A percentile compares a stretch with the other conserved stretches of the same genome.
Evolutionary conservation across 1,140 invertebrate species (phyloP).

Genomic region (Chlorops oryzae): DNA sequence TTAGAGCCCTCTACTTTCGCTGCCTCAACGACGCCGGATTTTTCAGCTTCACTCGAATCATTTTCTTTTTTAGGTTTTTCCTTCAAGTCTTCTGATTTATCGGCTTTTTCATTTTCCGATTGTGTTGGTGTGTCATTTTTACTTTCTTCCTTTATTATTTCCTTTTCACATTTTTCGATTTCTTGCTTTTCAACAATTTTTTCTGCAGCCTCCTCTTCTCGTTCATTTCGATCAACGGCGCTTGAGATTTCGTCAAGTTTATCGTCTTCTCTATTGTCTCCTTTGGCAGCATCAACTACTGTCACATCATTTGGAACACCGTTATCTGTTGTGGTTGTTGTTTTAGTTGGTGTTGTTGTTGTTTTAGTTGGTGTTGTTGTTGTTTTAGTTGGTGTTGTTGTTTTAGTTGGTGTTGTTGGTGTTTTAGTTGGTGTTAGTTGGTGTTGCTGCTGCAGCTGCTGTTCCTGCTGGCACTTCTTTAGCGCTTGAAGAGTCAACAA

Average conservation of each 20-base stretch:
- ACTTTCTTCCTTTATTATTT: constrained; percentile 2
- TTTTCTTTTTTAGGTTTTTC: neutral
- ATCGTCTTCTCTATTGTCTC: constrained; percentile 7
- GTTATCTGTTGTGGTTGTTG: no score
- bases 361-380: no score
- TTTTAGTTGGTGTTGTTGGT: no score
- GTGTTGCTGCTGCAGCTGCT: no score
- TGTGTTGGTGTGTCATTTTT: neutral
- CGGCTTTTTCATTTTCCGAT: neutral
- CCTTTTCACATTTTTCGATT: constrained; percentile 7
- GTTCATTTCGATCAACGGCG: no score
- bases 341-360: no score
- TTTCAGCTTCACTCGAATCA: neutral
- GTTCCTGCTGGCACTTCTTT: no score
- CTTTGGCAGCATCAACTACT: constrained; percentile 2
- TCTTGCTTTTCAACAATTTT: constrained; percentile 12
- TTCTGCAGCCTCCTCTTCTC: neutral
- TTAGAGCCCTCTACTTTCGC: neutral
- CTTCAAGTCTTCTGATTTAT: neutral
- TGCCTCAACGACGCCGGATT: neutral
- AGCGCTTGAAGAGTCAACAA: no score
- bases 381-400: no score
- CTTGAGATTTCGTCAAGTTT: constrained; percentile 7
- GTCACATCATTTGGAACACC: no score
- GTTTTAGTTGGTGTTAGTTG: no score